These are phyloP conservation scores for Aspiorhynchus laticeps DNA, from an alignment of 2,113 vertebrate genomes.

Conservation along the genomic window DNA sequence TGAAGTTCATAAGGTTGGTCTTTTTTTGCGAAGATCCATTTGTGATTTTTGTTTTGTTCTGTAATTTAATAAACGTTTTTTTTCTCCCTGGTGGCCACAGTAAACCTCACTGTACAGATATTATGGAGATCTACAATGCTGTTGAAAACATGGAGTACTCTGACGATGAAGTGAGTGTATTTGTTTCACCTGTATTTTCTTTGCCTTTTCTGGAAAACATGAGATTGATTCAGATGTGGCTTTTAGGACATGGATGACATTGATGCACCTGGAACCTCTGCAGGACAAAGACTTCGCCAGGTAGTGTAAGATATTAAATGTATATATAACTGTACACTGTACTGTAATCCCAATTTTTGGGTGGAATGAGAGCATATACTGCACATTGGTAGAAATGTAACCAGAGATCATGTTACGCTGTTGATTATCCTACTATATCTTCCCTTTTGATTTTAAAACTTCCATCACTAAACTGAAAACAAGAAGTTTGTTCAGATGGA, in stretches of 20 bases:
- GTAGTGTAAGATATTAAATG: conserved; percentile 53
- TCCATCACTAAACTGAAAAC: background rate
- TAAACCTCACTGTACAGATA: conserved; percentile 84
- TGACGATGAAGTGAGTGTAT: conserved; percentile 80
- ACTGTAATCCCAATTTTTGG: too few species aligned
- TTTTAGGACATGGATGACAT: conserved; percentile 81
- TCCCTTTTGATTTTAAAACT: background rate
- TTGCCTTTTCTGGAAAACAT: background rate
- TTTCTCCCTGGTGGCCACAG: conserved; percentile 68
- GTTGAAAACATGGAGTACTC: conserved; percentile 85
- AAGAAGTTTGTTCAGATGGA: background rate
- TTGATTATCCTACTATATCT: background rate
- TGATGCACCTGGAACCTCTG: conserved; percentile 83
- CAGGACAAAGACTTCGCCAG: conserved; percentile 79
- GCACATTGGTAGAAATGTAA: background rate
- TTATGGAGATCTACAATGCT: conserved; percentile 87
- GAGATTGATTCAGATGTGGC: background rate
- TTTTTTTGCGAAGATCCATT: background rate
- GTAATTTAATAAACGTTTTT: background rate
- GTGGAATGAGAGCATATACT: background rate
- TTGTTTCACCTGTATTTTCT: background rate
- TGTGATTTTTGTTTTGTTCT: background rate
- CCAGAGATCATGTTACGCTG: background rate
- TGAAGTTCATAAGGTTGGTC: conserved; percentile 92
- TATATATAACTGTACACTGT: background rate